A percentile compares a stretch with the other conserved stretches of the same genome.
Conservation (phyloP, 2,113 vertebrate genomes). For the Todiramphus chloris region DNA sequence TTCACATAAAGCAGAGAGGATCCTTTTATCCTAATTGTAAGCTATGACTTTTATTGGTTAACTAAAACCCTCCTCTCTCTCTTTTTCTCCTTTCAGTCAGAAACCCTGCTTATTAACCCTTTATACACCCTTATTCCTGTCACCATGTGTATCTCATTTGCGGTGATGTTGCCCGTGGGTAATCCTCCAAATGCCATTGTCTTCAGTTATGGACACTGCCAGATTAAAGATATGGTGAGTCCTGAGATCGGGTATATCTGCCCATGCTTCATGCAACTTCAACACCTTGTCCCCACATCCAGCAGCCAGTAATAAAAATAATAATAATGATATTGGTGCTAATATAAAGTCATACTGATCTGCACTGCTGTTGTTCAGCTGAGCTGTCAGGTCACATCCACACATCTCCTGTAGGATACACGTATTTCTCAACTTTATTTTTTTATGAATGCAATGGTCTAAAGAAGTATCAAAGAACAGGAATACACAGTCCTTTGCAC, state of each 20-base stretch:
- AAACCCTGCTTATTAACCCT: slow-evolving; percentile 93
- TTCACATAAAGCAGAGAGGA: not conserved
- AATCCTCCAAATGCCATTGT: slow-evolving; percentile 98
- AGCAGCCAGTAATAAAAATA: not conserved
- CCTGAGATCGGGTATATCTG: not conserved
- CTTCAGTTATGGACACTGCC: slow-evolving; percentile 96
- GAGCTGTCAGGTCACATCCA: not conserved
- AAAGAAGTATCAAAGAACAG: not conserved
- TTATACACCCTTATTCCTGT: slow-evolving; percentile 95
- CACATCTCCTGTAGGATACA: not conserved
- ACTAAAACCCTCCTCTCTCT: not conserved
- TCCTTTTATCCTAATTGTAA: not conserved
- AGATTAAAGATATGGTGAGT: slow-evolving; percentile 96
- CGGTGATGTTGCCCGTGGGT: slow-evolving; percentile 97
- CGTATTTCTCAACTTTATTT: not conserved
- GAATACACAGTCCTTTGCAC: not conserved
- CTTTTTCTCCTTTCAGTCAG: slow-evolving; percentile 78
- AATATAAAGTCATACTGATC: not conserved
- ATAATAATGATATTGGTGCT: not conserved
- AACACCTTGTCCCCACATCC: not conserved
- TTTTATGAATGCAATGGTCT: not conserved
- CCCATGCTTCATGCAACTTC: not conserved
- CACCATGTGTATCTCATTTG: slow-evolving; percentile 98
- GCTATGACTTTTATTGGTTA: not conserved
- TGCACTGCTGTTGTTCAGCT: not conserved